Base-by-base conservation (phyloP, 2,888 invertebrate species). In the Alviniconcha strummeri region DNA sequence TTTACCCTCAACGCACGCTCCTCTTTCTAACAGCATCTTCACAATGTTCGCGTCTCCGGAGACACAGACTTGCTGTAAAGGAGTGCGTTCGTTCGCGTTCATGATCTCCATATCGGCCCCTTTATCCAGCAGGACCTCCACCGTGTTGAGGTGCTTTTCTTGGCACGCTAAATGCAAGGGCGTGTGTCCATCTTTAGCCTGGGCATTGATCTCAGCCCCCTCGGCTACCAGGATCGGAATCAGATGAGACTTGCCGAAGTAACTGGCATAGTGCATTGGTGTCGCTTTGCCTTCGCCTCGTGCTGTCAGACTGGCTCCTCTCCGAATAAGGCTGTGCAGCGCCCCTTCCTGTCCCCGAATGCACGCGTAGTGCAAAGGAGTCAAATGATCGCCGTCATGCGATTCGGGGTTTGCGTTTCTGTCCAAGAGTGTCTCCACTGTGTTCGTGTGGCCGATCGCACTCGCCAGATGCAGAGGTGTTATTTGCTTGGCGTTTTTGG, bases 1-100 rank as follows among this genome's bases (percentile, higher is more conserved):
- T 64, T 93, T 93, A 9, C 94, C 93, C 88, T 95, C 95, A 1
- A 95, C 94, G 81, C 94, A 93, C 84, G 95, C 94, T 7, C 95
- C 95, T 72, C 95, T 94, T 55, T 95, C 95, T 3, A 95, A 94
- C 80, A 96, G 92, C 6, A 95, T 94, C 88, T 95, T 94, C 9
- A 95, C 94, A 13, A 83, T 6, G 5, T 56, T 52, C 36, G 69
- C 57, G 56, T 71, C 67, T n/a, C 83, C 83, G 15, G 69, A 19
- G 8, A 79, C 57, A 11, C 78, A 55, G 6, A 77, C 76, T 7
- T 77, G 17, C 1, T 77, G 79, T 19, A 83, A 56, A 4, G 83
- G 78, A n/a, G 83, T 83, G 17, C 71, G 71, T 13, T 78, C 83
- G 19, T 57, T 55, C 5, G 17, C 60, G 4, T 57, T 69, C 17